These are phyloP conservation scores for Pterostichus madidus DNA, from an alignment of 2,888 invertebrate species.

Conservation along the genomic window DNA sequence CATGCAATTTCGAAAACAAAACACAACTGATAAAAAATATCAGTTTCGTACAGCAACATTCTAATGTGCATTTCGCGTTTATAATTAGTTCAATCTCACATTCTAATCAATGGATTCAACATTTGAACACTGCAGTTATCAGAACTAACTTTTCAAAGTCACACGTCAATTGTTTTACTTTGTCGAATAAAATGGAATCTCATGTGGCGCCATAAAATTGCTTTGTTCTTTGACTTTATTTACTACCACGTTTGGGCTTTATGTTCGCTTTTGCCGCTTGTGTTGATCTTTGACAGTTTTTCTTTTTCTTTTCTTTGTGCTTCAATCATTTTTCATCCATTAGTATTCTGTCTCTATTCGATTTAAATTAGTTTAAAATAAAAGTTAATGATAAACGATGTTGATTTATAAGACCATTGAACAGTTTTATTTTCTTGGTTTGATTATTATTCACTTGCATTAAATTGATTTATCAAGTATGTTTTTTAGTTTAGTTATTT, in stretches of 20 bases:
- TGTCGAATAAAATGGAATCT: background rate
- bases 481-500: too few relatives aligned
- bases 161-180: background rate
- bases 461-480: too few relatives aligned
- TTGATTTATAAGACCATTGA: background rate
- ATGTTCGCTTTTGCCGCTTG: background rate
- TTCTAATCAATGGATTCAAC: background rate
- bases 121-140: background rate
- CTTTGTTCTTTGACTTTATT: conserved; percentile 9
- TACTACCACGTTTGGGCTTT: conserved; percentile 1
- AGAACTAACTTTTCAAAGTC: background rate
- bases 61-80: background rate
- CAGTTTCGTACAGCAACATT: too few relatives aligned
- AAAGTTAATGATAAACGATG: background rate
- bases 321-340: background rate
- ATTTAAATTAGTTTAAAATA: background rate
- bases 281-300: background rate
- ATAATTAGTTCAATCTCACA: background rate
- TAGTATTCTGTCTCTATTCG: background rate
- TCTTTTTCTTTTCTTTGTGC: background rate
- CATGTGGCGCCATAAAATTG: background rate
- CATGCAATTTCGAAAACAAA: too few relatives aligned
- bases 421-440: background rate
- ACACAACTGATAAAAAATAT: too few relatives aligned
- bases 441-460: background rate